Conservation (phyloP, 2,888 invertebrate genomes). For the Caenorhabditis sulstoni region DNA sequence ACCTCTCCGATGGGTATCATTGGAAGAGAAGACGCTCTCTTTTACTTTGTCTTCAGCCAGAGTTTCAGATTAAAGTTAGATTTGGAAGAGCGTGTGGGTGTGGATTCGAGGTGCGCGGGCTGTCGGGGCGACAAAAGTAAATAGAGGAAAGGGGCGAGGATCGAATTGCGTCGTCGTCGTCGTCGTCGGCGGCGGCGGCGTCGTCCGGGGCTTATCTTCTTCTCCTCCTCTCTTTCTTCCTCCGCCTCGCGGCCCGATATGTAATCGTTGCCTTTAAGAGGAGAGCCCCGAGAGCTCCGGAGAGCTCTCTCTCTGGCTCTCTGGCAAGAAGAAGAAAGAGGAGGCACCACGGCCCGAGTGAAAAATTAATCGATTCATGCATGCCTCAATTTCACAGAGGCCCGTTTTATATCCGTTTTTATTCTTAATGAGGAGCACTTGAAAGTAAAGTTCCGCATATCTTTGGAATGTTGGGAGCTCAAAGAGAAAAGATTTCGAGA, state of each 20-base stretch:
- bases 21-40: slow-evolving; percentile 3
- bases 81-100: neutral
- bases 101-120: neutral
- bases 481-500: too few species aligned
- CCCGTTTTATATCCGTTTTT: neutral
- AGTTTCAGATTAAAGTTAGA: neutral
- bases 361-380: slow-evolving; percentile 53
- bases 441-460: too few species aligned
- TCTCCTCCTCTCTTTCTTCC: slow-evolving; percentile 28
- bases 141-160: slow-evolving; percentile 23
- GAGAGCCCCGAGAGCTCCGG: slow-evolving; percentile 10
- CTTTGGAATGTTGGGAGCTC: too few species aligned
- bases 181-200: slow-evolving; percentile 8
- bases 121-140: slow-evolving; percentile 7
- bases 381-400: slow-evolving; percentile 20
- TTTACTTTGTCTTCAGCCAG: slow-evolving; percentile 31
- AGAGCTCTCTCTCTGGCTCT: neutral
- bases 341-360: neutral
- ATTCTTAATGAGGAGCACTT: neutral
- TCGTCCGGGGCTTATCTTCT: slow-evolving; percentile 35
- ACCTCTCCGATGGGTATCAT: slow-evolving; percentile 73
- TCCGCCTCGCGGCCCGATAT: slow-evolving; percentile 9
- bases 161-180: slow-evolving; percentile 40
- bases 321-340: neutral
- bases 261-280: slow-evolving; percentile 39